Base-by-base conservation (phyloP, 2,113 vertebrate species). In the Merops nubicus region DNA sequence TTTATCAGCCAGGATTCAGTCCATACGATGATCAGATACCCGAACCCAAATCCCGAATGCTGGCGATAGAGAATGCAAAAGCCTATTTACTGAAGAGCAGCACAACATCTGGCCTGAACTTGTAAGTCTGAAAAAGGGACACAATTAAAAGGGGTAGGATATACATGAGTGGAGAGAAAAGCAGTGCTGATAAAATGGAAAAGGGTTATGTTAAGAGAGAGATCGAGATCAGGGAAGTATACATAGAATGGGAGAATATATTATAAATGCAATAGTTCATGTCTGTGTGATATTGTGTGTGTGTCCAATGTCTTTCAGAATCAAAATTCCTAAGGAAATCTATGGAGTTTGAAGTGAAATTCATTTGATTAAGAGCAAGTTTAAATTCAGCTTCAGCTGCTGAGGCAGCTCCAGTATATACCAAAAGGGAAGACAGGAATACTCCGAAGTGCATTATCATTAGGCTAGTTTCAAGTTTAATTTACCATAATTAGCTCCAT, bases 51-150 rank as follows among this genome's bases (percentile, higher is more conserved):
- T 83, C 96, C 31, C 95, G 42, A 22, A 65, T 51, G 36, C 88
- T 98, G 72, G 96, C 98, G 8, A 96, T 98, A 8, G 93, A 95
- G 15, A 97, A 97, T 28, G 98, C 99, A 17, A 99, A 99, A 80
- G 98, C 98, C 26, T 99, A 98, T 73, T 88, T 99, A 67, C 80
- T 97, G 81, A 95, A 79, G 97, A 95, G 98, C 96, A 97, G 98
- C 96, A 94, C 98, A 31, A 91, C 93, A 48, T 98, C 98, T 23
- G 98, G 98, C 88, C 83, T 98, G 48, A 99, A 98, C 79, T 88
- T 99, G 99, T 99, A 94, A 99, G 99, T 98, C 51, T 72, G 36
- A 11, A n/a, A 74, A 88, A 28, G 16, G 11, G 28, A 36, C 67
- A 7, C 70, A 54, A 0, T 6, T 48, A 50, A 33, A 89, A 29